These are phyloP conservation scores for Catamblyrhynchus diadema DNA, from an alignment of 2,797 vertebrate genomes.

Conservation along the genomic window DNA sequence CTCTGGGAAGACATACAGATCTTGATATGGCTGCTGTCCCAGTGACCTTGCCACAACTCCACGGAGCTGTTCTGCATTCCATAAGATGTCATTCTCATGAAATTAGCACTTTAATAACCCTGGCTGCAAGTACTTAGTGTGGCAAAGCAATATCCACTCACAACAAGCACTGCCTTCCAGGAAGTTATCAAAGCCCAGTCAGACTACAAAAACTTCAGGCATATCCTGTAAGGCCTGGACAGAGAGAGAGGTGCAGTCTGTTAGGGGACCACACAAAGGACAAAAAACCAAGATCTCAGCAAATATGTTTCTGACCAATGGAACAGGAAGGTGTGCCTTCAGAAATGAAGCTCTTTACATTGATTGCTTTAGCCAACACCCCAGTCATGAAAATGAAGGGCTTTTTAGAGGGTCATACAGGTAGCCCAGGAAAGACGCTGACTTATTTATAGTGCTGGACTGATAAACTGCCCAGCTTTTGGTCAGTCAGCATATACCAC, in stretches of 20 bases:
- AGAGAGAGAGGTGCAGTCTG: accelerated
- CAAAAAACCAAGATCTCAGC: neutral
- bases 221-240: neutral
- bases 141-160: neutral
- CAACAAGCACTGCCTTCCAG: neutral
- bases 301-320: neutral
- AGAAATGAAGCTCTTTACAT: neutral
- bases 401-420: neutral
- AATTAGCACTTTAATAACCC: constrained; percentile 40
- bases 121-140: neutral
- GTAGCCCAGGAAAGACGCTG: neutral
- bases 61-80: neutral
- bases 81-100: neutral
- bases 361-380: neutral
- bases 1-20: neutral
- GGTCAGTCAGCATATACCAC: neutral
- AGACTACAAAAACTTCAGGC: neutral
- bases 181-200: neutral
- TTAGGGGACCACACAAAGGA: neutral
- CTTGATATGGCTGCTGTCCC: neutral
- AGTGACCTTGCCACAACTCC: constrained; percentile 6
- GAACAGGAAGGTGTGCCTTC: neutral
- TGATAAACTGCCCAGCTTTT: neutral
- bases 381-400: neutral
- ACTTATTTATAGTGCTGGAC: neutral